Evolutionary conservation across 2,113 vertebrate species (phyloP).

Genomic region (Mola mola): DNA sequence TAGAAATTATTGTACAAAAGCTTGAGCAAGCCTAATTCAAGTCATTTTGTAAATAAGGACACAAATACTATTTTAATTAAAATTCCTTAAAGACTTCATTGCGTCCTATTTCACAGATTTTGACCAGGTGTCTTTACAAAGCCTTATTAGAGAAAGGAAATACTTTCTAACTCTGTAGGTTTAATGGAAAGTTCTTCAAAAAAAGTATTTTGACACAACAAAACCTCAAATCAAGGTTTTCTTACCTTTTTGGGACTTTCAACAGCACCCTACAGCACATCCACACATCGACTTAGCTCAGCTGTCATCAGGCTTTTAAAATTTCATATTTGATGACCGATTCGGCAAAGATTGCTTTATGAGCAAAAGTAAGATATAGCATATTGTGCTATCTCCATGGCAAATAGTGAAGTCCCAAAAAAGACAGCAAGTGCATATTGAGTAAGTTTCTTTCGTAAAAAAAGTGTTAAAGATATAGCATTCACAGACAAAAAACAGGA

Average conservation of each 20-base stretch:
- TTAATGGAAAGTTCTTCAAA: too few species aligned
- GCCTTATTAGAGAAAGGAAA: too few species aligned
- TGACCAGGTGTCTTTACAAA: too few species aligned
- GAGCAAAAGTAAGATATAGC: background rate
- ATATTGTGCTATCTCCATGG: background rate
- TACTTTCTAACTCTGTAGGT: too few species aligned
- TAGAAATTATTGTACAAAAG: too few species aligned
- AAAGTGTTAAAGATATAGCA: background rate
- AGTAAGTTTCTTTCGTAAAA: constrained; percentile 2
- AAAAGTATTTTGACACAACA: background rate
- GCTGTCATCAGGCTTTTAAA: background rate
- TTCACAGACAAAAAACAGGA: constrained; percentile 9
- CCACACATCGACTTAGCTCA: constrained; percentile 3
- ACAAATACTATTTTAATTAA: background rate
- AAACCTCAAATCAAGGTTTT: background rate
- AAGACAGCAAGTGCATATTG: background rate
- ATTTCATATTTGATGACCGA: background rate
- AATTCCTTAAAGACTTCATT: background rate
- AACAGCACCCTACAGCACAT: background rate
- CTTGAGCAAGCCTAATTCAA: too few species aligned
- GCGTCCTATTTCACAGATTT: too few species aligned
- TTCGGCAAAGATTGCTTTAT: background rate
- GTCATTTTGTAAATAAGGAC: background rate
- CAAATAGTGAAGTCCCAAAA: constrained; percentile 16
- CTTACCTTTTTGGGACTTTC: too few species aligned